A percentile compares a stretch with the other conserved stretches of the same genome.
phyloP scores from a whole-genome alignment of 2,797 vertebrate genomes.

The Acrossocheilus fasciatus region DNA sequence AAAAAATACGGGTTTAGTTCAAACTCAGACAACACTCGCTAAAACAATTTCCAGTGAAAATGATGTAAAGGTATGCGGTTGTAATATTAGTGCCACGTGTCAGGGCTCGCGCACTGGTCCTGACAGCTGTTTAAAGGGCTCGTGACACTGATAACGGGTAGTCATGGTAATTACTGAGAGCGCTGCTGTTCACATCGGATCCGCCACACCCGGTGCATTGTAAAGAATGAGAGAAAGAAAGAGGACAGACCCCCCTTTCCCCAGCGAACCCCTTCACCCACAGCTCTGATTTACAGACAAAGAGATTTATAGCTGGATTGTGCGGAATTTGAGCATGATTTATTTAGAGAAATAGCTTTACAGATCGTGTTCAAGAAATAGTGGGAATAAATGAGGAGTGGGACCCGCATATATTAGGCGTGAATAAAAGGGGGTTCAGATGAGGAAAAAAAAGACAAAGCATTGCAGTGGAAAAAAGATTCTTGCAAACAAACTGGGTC shows the following conservation, averaged over 20 bases:
- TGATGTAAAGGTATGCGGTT: background rate
- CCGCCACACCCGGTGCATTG: slow-evolving; percentile 66
- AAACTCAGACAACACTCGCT: background rate
- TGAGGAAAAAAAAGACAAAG: background rate
- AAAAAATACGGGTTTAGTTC: background rate
- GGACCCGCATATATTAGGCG: background rate
- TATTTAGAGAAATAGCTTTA: background rate
- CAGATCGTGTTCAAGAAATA: background rate
- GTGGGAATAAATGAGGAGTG: background rate
- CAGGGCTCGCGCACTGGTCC: background rate
- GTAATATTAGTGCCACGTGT: slow-evolving; percentile 14
- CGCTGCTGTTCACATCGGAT: slow-evolving; percentile 49
- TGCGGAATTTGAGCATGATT: background rate
- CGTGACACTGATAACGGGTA: slow-evolving; percentile 36
- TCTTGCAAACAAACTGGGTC: too few relatives aligned
- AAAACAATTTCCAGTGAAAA: background rate
- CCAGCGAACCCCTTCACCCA: slow-evolving; percentile 14
- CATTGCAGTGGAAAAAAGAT: background rate
- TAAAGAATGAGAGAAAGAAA: slow-evolving; percentile 58
- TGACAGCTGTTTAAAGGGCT: slow-evolving; percentile 49
- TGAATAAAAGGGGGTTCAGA: slow-evolving; percentile 17
- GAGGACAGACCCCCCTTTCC: slow-evolving; percentile 26
- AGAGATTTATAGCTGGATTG: slow-evolving; percentile 3
- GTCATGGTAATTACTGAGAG: background rate
- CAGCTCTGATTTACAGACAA: slow-evolving; percentile 22